Percentiles rank a stretch among this genome's conserved stretches.
phyloP scores from a whole-genome alignment of 2,888 invertebrate genomes.

The Galerucella pusilla region DNA sequence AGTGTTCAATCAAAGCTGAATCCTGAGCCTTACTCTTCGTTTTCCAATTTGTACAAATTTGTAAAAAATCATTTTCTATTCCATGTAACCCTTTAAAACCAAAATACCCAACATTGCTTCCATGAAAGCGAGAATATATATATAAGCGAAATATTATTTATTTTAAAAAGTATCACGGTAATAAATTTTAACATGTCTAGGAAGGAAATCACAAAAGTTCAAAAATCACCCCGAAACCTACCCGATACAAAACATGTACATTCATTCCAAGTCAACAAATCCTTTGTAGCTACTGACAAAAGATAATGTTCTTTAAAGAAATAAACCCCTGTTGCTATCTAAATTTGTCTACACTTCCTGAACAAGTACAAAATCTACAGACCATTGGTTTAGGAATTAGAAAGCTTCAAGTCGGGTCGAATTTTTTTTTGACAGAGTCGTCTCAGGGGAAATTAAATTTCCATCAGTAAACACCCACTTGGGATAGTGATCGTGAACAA shows the following conservation, averaged over 20 bases:
- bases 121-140: background rate
- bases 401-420: background rate
- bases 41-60: no score
- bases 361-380: constrained; percentile 22
- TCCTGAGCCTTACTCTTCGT: no score
- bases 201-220: background rate
- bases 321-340: constrained; percentile 19
- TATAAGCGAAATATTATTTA: background rate
- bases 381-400: constrained; percentile 18
- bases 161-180: background rate
- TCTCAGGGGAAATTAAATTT: background rate
- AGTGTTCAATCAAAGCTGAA: no score
- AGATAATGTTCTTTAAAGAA: constrained; percentile 26
- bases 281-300: constrained; percentile 18
- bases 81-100: no score
- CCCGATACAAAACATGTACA: constrained; percentile 23
- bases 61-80: no score
- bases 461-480: no score
- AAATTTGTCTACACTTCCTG: constrained; percentile 30
- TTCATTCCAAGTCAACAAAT: constrained; percentile 16
- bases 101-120: background rate
- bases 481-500: no score
- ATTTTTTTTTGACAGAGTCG: background rate
- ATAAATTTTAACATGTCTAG: background rate
- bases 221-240: background rate